A percentile compares a stretch with the other conserved stretches of the same genome.
Conservation (phyloP, 1,140 invertebrate genomes). For the Hycleus cichorii region DNA sequence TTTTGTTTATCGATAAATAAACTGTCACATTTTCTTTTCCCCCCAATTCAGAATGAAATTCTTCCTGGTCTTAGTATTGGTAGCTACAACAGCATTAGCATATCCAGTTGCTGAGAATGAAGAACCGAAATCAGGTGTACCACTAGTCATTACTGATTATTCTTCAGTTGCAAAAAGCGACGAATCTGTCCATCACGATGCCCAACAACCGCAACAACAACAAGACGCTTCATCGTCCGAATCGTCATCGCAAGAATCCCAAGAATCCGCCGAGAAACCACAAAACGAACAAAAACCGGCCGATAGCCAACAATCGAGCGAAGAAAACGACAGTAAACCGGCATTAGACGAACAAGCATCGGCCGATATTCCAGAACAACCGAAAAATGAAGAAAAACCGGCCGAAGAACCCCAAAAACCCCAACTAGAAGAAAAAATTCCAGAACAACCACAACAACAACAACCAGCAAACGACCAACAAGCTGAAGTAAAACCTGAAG, state of each 20-base stretch:
- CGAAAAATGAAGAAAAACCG: slow-evolving; percentile 3
- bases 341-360: slow-evolving; percentile 8
- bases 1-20: background rate
- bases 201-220: slow-evolving; percentile 5
- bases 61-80: slow-evolving; percentile 29
- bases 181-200: background rate
- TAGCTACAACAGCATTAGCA: slow-evolving; percentile 35
- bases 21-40: background rate
- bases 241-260: slow-evolving; percentile 7
- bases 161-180: slow-evolving; percentile 38
- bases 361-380: slow-evolving; percentile 4
- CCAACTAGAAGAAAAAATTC: slow-evolving; percentile 13
- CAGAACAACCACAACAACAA: slow-evolving; percentile 9
- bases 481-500: slow-evolving; percentile 3
- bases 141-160: slow-evolving; percentile 40
- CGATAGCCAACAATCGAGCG: slow-evolving; percentile 3
- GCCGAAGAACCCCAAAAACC: slow-evolving; percentile 9
- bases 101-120: slow-evolving; percentile 36
- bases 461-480: slow-evolving; percentile 15
- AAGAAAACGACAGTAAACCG: slow-evolving; percentile 16
- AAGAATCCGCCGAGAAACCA: slow-evolving; percentile 20
- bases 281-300: slow-evolving; percentile 15
- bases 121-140: slow-evolving; percentile 31
- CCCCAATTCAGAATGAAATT: slow-evolving; percentile 39
- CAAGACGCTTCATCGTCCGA: slow-evolving; percentile 42